Base-by-base conservation (phyloP, 2,113 vertebrate genomes). In the Dipodomys merriami region DNA sequence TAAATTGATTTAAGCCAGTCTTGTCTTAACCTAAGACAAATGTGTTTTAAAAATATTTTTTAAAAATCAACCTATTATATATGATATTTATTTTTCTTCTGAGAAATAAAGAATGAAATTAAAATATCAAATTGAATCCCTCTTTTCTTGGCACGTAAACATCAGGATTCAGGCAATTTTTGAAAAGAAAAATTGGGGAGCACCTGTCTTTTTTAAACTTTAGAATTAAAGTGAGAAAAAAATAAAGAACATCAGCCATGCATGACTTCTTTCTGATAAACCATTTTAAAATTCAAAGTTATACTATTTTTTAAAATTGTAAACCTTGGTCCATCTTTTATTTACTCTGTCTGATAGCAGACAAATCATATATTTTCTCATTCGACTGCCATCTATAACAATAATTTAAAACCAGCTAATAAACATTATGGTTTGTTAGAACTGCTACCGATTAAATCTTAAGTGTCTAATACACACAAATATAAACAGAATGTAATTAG, bases 321-420 rank as follows among this genome's bases (percentile, higher is more conserved):
- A 39, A 13, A 0, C 77, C 64, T 91, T 93, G 84, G 93, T 93
- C 96, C 74, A 96, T 97, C 96, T 98, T 98, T 98, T 97, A 97
- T 97, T 98, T 98, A 98, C 97, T 94, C 94, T 86, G 83, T 80
- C 94, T 95, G 97, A 96, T 29, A 97, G 88, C 15, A 96, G 95
- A 96, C 91, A 97, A 97, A 97, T 96, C 92, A 97, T 97, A 97
- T 98, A 97, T 97, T 98, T 98, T 97, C 94, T 97, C 89, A 93
- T 91, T 97, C 96, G 97, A 96, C 94, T 97, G 92, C 93, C 94
- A 97, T 97, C 94, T 94, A 96, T 96, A 98, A 98, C 97, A 98
- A 98, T 98, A 98, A 98, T 98, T 98, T 98, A 98, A 98, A 98
- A 98, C 97, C 95, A 98, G 97, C 97, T 98, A 98, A 98, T 98